Percentiles rank a stretch among this genome's conserved stretches.
These are phyloP conservation scores for Mungos mungo DNA, from an alignment of 2,113 vertebrate genomes.

Conservation along the genomic window DNA sequence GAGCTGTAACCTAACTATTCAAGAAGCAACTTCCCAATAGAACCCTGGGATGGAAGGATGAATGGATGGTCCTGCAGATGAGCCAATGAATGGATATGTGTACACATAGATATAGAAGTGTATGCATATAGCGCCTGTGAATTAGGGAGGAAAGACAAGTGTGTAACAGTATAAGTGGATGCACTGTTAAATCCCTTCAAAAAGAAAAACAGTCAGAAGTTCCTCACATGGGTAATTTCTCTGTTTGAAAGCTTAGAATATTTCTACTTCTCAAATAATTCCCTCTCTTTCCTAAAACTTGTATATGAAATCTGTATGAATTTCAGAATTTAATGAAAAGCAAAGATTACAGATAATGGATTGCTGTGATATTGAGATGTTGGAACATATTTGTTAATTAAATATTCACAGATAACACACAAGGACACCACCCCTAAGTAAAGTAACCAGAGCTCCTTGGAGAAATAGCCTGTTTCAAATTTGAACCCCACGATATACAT, in stretches of 20 bases:
- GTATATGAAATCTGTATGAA: neutral
- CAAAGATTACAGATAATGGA: neutral
- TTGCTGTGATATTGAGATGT: neutral
- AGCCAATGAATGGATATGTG: neutral
- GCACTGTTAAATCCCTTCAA: neutral
- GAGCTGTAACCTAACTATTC: neutral
- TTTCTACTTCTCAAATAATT: neutral
- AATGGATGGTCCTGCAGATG: neutral
- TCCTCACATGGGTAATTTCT: neutral
- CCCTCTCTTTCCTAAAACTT: neutral
- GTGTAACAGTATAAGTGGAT: neutral
- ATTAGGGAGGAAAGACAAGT: neutral
- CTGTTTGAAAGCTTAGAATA: slow-evolving; percentile 6
- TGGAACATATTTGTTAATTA: neutral
- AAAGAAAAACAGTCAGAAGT: neutral
- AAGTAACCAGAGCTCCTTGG: neutral
- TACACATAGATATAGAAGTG: neutral
- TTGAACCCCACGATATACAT: neutral
- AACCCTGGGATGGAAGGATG: neutral
- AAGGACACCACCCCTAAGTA: neutral
- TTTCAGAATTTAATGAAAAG: neutral
- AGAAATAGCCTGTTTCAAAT: neutral
- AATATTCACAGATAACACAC: neutral
- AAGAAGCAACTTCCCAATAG: neutral
- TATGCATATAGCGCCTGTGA: neutral